A percentile compares a stretch with the other conserved stretches of the same genome.
phyloP scores from a whole-genome alignment of 2,888 invertebrate species.

The Rotaria socialis region DNA sequence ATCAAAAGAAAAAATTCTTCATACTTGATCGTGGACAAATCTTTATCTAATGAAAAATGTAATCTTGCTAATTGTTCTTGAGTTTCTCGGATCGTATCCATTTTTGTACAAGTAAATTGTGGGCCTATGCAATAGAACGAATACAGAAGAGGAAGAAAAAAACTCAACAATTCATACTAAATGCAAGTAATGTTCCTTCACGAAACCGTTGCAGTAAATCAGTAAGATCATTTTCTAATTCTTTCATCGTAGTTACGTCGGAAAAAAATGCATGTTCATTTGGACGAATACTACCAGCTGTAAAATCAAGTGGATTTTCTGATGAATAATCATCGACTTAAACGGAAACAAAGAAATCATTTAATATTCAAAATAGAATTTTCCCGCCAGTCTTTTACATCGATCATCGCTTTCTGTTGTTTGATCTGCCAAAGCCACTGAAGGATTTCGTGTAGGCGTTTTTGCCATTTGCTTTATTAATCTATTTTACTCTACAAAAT shows the following conservation, averaged over 20 bases:
- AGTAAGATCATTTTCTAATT: constrained; percentile 28
- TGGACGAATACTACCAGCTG: neutral
- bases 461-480: neutral
- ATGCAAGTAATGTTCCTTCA: constrained; percentile 31
- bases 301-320: constrained; percentile 7
- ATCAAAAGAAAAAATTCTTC: neutral
- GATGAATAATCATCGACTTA: neutral
- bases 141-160: neutral
- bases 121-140: neutral
- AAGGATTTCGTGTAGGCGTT: neutral
- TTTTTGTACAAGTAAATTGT: constrained; percentile 23
- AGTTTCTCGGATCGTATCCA: constrained; percentile 16
- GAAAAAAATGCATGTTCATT: constrained; percentile 35
- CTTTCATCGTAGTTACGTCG: constrained; percentile 27
- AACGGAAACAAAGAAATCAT: neutral
- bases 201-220: constrained; percentile 30
- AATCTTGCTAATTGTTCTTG: constrained; percentile 32
- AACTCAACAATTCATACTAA: neutral
- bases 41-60: constrained; percentile 34
- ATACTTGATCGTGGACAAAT: neutral
- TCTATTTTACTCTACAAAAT: neutral
- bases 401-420: neutral
- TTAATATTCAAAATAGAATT: neutral
- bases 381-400: neutral
- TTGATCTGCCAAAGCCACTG: neutral